Conservation (phyloP, 2,113 vertebrate species). For the Pipa parva region DNA sequence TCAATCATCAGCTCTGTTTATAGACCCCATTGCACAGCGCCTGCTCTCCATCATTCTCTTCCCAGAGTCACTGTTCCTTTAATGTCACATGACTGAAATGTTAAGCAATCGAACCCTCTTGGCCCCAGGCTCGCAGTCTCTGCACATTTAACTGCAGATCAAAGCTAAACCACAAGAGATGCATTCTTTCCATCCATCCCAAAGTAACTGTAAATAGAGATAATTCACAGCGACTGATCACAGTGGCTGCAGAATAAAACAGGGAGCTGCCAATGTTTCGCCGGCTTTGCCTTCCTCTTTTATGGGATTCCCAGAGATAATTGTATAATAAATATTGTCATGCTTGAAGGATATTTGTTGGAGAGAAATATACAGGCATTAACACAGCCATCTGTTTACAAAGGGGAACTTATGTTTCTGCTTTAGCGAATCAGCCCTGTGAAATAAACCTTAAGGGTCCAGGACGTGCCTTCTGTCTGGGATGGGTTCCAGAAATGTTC, state of each 20-base stretch:
- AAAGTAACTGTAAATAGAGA: constrained; percentile 18
- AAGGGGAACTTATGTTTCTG: constrained; percentile 51
- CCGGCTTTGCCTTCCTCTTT: constrained; percentile 39
- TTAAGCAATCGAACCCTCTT: background rate
- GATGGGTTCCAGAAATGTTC: constrained; percentile 59
- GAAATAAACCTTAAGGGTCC: constrained; percentile 48
- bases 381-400: constrained; percentile 60
- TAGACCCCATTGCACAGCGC: background rate
- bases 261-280: constrained; percentile 33
- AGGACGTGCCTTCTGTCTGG: constrained; percentile 58
- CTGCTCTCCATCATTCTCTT: background rate
- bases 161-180: constrained; percentile 37
- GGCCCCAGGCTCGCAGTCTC: background rate
- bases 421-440: constrained; percentile 53
- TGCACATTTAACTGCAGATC: constrained; percentile 31
- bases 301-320: constrained; percentile 58
- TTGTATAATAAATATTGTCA: constrained; percentile 61
- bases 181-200: constrained; percentile 25
- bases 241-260: constrained; percentile 38
- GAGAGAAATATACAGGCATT: constrained; percentile 55
- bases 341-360: constrained; percentile 50
- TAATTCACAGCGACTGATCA: constrained; percentile 14
- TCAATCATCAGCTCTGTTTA: no score
- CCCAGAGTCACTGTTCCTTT: background rate
- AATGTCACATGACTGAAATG: background rate